Base-by-base conservation (phyloP, 2,797 vertebrate genomes). In the Lutra lutra region DNA sequence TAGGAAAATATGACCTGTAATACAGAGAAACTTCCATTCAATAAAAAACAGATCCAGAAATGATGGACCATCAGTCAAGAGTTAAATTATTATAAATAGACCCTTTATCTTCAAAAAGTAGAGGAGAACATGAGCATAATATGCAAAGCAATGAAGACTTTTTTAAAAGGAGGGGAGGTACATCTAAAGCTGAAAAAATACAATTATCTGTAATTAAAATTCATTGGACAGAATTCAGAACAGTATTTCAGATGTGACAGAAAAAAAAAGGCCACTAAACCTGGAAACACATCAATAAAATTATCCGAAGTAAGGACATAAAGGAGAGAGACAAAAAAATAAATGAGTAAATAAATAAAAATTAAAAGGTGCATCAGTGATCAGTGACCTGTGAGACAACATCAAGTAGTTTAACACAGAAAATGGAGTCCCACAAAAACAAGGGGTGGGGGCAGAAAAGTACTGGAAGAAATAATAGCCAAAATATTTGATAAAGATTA, bases 21-120 rank as follows among this genome's bases (percentile, higher is more conserved):
- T 62, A 56, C 80, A 54, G 4, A 88, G 21, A 83, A 75, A 70
- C 17, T 84, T 72, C 46, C 46, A n/a, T 51, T 85, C 38, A 58
- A 80, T 86, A 84, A 93, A 95, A 90, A 86, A 48, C 15, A 62
- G 54, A 84, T 51, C n/a, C 38, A 96, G 60, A 78, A 95, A 86
- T 86, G 73, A 94, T 20, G 21, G 72, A 77, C 27, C 54, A 94
- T 32, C 32, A n/a, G 48, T 35, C 5, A 70, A 70, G 43, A 86
- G 27, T 87, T 70, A 83, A 79, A 66, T 56, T 78, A 83, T 40
- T 70, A 93, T 51, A 95, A 94, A 96, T 40, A 86, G 6, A 66
- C 3, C 14, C 38, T 72, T 54, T 48, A 96, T 66, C 27, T 89
- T 80, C 27, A 82, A 82, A 95, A 80, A 62, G 17, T 32, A 83